Conservation (phyloP, 1,140 invertebrate species). For the Drosophila albomicans region DNA sequence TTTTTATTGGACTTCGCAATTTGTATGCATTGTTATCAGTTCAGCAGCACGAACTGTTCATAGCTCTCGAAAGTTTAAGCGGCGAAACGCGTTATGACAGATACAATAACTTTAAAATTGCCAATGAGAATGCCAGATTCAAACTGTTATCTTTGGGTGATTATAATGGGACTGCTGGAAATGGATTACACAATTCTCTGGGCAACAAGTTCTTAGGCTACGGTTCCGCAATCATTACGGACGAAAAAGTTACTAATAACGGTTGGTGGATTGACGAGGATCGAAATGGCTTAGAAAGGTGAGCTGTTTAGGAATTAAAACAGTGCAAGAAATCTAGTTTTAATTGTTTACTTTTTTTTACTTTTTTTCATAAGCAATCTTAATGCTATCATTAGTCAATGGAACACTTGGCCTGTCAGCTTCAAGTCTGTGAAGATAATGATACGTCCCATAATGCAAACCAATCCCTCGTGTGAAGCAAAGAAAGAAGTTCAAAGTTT, state of each 20-base stretch:
- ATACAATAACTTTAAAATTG: conserved; percentile 22
- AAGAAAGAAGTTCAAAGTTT: background rate
- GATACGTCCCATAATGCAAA: background rate
- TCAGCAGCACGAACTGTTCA: conserved; percentile 9
- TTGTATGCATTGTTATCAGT: background rate
- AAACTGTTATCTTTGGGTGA: conserved; percentile 4
- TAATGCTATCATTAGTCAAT: background rate
- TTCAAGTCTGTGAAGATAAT: conserved; percentile 5
- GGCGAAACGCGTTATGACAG: background rate
- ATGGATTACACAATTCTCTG: background rate
- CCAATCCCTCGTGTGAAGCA: background rate
- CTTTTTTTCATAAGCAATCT: background rate
- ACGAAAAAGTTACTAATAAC: background rate
- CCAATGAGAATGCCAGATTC: background rate
- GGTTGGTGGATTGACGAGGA: background rate
- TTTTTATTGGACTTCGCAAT: conserved; percentile 31
- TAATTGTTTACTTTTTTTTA: background rate
- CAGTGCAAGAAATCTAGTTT: background rate
- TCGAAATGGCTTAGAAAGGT: background rate
- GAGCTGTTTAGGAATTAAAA: background rate
- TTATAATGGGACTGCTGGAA: conserved; percentile 11
- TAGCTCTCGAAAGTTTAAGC: background rate
- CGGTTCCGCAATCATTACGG: background rate
- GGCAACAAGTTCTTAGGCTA: background rate
- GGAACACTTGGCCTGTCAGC: background rate